Base-by-base conservation (phyloP, 2,888 invertebrate species). In the Portevinia maculata region DNA sequence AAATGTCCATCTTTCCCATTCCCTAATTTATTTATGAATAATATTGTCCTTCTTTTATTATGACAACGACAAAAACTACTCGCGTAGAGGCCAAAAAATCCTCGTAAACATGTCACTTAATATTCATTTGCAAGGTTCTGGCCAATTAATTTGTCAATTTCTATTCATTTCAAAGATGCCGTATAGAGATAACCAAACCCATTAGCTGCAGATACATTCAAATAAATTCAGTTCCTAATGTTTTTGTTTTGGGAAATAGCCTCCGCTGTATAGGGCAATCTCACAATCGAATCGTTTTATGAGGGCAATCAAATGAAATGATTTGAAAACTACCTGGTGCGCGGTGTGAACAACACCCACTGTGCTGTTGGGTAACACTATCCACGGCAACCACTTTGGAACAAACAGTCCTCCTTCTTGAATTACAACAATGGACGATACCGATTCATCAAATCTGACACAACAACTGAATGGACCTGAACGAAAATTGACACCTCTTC, bases 401-500 rank as follows among this genome's bases (percentile, higher is more conserved):
- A 34, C 59, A 41, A 48, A 28, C 55, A 50, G 19, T 69, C 70
- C 69, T 81, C 62, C 79, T 75, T 52, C 69, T 55, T 34, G 52
- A 39, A 39, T 15, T 39, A 55, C 46, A 59, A 59, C 65, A 79
- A 74, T 74, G 73, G 70, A 64, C 57, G 50, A 52, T 28, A 57
- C 44, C 55, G 78, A 83, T 83, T 78, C 48, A 78, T 78, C 83
- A 78, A 44, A 79, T 79, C 64, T 44, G 37, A 44, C 69, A 53
- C 37, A 28, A 15, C 17, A 30, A n/a, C 34, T 59, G 52, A 71
- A 24, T 21, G 64, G 59, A 70, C 60, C 71, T 71, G 48, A 75
- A 62, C 53, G 65, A 78, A 48, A 55, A 81, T 41, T 64, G 70
- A 76, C 71, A 83, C 83, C 81, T 67, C 44, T 37, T 15, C 24